These are phyloP conservation scores for Oscheius sp. DNA, from an alignment of 1,140 invertebrate genomes.

Conservation along the genomic window DNA sequence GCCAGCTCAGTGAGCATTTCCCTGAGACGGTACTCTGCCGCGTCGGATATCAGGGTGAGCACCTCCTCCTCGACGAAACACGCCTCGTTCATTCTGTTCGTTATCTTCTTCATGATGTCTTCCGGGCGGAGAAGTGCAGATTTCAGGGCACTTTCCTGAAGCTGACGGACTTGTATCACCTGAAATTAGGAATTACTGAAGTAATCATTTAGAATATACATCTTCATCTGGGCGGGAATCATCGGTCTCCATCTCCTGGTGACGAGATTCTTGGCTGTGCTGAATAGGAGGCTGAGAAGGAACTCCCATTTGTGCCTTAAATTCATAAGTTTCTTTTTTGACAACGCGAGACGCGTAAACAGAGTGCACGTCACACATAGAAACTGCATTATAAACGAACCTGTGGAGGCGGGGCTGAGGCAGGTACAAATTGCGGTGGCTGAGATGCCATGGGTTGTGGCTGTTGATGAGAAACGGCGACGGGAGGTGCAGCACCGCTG, in stretches of 20 bases:
- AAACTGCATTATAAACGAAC: no score
- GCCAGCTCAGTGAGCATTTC: constrained; percentile 24
- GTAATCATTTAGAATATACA: background rate
- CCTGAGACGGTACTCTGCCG: constrained; percentile 22
- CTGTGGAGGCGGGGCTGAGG: no score
- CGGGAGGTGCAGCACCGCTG: background rate
- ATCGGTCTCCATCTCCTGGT: background rate
- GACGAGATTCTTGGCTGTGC: no score
- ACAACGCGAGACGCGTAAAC: no score
- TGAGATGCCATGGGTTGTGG: no score
- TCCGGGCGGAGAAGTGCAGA: constrained; percentile 20
- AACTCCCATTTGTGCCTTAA: no score
- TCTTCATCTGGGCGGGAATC: background rate
- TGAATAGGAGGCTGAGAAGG: no score
- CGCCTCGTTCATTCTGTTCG: constrained; percentile 28
- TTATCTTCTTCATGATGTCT: constrained; percentile 32
- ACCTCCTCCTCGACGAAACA: constrained; percentile 36
- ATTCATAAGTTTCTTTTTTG: no score
- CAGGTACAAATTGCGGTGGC: no score
- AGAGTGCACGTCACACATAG: no score
- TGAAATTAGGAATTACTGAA: background rate
- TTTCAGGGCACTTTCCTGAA: constrained; percentile 22
- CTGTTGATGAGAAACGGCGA: background rate
- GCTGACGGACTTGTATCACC: background rate
- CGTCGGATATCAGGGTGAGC: constrained; percentile 30